Evolutionary conservation across 2,797 vertebrate species (phyloP).

Genomic region (Mus minutoides): DNA sequence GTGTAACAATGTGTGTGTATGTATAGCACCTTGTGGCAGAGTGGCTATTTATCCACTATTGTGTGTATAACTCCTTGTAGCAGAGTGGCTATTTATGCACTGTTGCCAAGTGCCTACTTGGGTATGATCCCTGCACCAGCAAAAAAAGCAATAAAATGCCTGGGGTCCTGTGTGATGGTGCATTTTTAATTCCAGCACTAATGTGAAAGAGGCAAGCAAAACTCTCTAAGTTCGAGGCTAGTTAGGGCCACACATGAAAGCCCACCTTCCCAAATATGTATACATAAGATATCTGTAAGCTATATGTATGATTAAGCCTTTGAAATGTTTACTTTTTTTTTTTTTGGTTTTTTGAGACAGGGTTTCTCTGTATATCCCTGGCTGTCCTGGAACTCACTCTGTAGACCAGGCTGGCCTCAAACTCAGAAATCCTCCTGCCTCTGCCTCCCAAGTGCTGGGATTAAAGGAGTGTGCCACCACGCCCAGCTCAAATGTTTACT

Average conservation of each 20-base stretch:
- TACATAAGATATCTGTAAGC: background rate
- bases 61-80: background rate
- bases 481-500: no score
- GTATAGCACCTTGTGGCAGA: background rate
- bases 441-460: no score
- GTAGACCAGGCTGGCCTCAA: no score
- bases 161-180: background rate
- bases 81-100: background rate
- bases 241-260: background rate
- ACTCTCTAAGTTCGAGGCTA: background rate
- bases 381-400: no score
- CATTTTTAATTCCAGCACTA: background rate
- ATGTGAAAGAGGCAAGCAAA: background rate
- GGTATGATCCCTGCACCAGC: background rate
- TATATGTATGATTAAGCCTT: background rate
- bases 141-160: background rate
- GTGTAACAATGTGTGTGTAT: background rate
- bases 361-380: no score
- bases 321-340: no score
- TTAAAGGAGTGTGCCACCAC: no score
- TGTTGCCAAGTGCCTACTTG: background rate
- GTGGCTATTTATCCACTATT: background rate
- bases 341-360: no score
- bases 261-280: background rate
- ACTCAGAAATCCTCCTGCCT: no score